These are phyloP conservation scores for Bombus haemorrhoidalis DNA, from an alignment of 1,140 invertebrate species.

Conservation along the genomic window DNA sequence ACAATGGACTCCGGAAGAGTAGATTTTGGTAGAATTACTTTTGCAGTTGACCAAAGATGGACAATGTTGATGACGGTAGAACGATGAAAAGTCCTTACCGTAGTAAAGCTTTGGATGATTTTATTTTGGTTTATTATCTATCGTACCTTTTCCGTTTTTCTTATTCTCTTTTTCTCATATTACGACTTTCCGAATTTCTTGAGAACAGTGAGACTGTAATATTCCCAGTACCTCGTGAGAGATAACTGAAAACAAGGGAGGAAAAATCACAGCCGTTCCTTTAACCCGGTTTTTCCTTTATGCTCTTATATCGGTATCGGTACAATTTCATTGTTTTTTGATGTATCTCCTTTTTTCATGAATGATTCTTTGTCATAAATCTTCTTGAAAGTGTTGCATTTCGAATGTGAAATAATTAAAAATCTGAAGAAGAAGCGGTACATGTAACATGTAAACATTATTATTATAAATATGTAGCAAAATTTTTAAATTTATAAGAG, in stretches of 20 bases:
- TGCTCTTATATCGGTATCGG: background rate
- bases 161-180: accelerated
- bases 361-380: too few species aligned
- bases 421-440: too few species aligned
- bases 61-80: too few species aligned
- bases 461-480: too few species aligned
- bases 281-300: conserved; percentile 6
- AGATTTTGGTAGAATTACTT: conserved; percentile 15
- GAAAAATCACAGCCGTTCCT: too few species aligned
- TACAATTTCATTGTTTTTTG: conserved; percentile 16
- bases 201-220: background rate
- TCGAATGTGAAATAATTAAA: too few species aligned
- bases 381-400: too few species aligned
- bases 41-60: background rate
- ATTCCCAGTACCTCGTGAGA: background rate
- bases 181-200: too few species aligned
- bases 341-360: background rate
- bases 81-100: background rate
- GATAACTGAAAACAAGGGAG: too few species aligned
- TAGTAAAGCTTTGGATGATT: conserved; percentile 28
- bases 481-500: too few species aligned
- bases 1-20: background rate
- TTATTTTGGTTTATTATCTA: conserved; percentile 49
- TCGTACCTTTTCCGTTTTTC: background rate
- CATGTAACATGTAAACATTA: too few species aligned